A percentile compares a stretch with the other conserved stretches of the same genome.
Conservation (phyloP, 2,797 vertebrate genomes). For the Acipenser transmontanus region DNA sequence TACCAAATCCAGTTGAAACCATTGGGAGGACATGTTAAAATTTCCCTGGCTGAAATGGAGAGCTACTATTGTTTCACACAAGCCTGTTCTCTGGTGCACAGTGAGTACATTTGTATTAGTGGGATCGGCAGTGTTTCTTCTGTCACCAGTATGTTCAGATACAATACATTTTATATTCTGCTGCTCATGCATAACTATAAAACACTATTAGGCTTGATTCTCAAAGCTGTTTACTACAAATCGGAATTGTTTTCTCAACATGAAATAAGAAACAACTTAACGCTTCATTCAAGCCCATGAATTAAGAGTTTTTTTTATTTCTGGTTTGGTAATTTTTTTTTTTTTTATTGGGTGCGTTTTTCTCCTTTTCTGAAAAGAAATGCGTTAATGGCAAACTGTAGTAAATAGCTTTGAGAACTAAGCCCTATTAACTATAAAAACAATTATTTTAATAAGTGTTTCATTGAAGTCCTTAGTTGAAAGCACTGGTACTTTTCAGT, state of each 20-base stretch:
- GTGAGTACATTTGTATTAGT: slow-evolving; percentile 44
- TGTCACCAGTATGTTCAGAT: background rate
- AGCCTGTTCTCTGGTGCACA: slow-evolving; percentile 53
- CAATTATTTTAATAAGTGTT: too few relatives aligned
- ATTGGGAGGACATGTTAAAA: slow-evolving; percentile 42
- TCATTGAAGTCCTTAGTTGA: too few relatives aligned
- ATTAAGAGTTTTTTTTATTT: too few relatives aligned
- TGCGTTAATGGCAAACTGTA: too few relatives aligned
- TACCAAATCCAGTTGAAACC: slow-evolving; percentile 37
- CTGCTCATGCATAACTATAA: slow-evolving; percentile 2
- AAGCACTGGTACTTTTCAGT: too few relatives aligned
- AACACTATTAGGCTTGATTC: slow-evolving; percentile 7
- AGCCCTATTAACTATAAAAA: too few relatives aligned
- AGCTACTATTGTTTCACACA: slow-evolving; percentile 57
- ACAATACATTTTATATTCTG: background rate
- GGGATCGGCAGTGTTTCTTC: background rate
- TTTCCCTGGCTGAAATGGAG: slow-evolving; percentile 60
- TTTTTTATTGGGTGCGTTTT: too few relatives aligned
- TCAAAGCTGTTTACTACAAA: background rate
- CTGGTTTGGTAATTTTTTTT: too few relatives aligned
- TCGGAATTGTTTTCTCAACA: background rate
- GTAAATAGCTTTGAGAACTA: too few relatives aligned
- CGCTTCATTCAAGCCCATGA: too few relatives aligned
- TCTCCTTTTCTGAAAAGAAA: too few relatives aligned
- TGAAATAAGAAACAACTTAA: background rate